Percentiles rank a stretch among this genome's conserved stretches.
These are phyloP conservation scores for Chaetops frenatus DNA, from an alignment of 2,113 vertebrate genomes.

Conservation along the genomic window DNA sequence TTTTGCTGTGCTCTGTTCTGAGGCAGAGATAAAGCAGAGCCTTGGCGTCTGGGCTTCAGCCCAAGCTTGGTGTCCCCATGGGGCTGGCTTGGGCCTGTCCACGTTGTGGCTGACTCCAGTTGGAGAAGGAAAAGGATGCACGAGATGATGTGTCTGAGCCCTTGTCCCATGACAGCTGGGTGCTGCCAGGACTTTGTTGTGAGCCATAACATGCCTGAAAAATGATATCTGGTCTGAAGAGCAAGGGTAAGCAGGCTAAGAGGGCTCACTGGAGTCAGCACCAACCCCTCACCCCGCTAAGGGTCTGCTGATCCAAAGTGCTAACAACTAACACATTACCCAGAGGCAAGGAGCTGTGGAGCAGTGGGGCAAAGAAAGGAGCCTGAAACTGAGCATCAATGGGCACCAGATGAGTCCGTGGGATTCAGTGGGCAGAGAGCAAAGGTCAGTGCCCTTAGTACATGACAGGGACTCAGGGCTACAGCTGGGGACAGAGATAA, in stretches of 20 bases:
- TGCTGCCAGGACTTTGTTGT: neutral
- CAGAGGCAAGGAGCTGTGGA: neutral
- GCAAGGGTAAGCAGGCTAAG: neutral
- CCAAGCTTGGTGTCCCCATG: slow-evolving; percentile 11
- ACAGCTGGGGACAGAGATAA: neutral
- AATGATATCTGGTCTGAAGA: neutral
- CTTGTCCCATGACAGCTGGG: neutral
- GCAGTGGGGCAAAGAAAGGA: neutral
- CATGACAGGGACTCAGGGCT: neutral
- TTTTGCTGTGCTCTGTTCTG: neutral
- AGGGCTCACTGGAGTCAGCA: neutral
- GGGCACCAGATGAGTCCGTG: neutral
- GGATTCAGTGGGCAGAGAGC: neutral
- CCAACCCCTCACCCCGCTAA: fast-evolving
- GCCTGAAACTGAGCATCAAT: neutral
- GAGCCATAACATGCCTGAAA: neutral
- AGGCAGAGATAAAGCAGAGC: slow-evolving; percentile 43
- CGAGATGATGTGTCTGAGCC: neutral
- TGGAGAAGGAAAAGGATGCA: neutral
- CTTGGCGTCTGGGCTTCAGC: neutral
- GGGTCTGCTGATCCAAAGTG: neutral
- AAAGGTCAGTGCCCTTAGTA: neutral
- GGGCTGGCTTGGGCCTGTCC: neutral
- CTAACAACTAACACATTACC: neutral
- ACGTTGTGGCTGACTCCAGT: neutral